Evolutionary conservation across 30 jellyfish, hydroid and myxozoan genomes (phyloP).

Genomic region (Pseudorhiza aurosa): DNA sequence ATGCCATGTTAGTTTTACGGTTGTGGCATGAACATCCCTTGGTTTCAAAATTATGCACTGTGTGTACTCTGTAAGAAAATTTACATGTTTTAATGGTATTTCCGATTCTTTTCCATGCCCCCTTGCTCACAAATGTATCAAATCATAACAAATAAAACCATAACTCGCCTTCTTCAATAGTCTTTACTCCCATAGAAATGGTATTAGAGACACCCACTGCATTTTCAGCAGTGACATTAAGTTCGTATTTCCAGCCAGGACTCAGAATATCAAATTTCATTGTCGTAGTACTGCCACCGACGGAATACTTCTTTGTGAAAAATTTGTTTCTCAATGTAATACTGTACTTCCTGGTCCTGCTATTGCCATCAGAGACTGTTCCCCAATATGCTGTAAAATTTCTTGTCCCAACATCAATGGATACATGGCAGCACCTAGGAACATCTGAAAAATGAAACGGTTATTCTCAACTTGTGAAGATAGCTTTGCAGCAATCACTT

Average conservation of each 20-base stretch:
- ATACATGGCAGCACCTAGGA: slow-evolving; percentile 20
- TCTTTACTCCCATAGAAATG: neutral
- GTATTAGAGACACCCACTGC: slow-evolving; percentile 12
- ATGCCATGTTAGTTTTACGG: slow-evolving; percentile 15
- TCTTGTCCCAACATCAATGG: slow-evolving; percentile 11
- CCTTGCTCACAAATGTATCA: too few relatives aligned
- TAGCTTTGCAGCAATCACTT: too few relatives aligned
- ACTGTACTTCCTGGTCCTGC: neutral
- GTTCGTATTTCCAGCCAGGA: slow-evolving; percentile 3
- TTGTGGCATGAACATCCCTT: neutral
- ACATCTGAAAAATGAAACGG: neutral
- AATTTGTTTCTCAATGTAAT: neutral
- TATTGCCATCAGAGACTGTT: slow-evolving; percentile 8
- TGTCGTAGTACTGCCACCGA: neutral
- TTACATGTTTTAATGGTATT: neutral
- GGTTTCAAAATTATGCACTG: slow-evolving; percentile 7
- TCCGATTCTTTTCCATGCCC: too few relatives aligned
- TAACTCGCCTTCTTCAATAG: slow-evolving; percentile 9
- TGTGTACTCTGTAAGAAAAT: slow-evolving; percentile 35
- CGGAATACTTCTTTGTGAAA: neutral
- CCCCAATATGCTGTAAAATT: neutral
- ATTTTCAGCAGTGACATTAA: slow-evolving; percentile 17
- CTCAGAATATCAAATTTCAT: neutral
- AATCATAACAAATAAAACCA: too few relatives aligned
- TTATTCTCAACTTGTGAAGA: too few relatives aligned